Base-by-base conservation (phyloP, 1,140 invertebrate genomes). In the Probaryconus sp. region DNA sequence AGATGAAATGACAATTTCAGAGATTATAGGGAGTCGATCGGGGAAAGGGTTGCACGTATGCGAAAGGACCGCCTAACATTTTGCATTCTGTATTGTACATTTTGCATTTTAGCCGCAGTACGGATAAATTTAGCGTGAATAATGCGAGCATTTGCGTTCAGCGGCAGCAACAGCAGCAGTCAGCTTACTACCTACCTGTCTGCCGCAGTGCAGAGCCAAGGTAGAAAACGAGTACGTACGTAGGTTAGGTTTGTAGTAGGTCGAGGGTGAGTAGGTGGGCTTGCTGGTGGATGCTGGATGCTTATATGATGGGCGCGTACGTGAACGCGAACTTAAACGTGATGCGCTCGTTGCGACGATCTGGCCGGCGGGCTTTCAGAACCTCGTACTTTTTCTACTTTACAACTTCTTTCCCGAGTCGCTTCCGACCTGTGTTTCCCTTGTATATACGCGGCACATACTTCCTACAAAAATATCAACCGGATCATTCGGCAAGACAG, bases 61-160 rank as follows among this genome's bases (percentile, higher is more conserved):
- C 55, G 35, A 37, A 50, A 65, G 51, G 33, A 38, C 55, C 45
- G 56, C 40, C 68, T 53, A 63, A 55, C 35, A 72, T 73, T 77
- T 60, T 73, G 58, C 55, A 71, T 76, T 68, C 40, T 31, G 45
- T 50, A 68, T 68, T 72, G 31, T 67, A 47, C 68, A 64, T 72
- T 76, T 69, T 72, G 63, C 63, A 71, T 75, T 78, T 74, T 74
- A 28, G 18, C 47, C 47, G 63, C 28, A 65, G 69, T 56, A 40
- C 33, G 69, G 78, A 77, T 77, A 79, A 79, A 79, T 79, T 79
- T 77, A 73, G 75, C 75, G 75, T 79, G 69, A 79, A 79, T 79
- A 79, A 79, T 77, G 78, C 68, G 68, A 75, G 55, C 71, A 77
- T 77, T 77, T 63, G 68, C 75, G 78, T 77, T 79, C 31, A 38